phyloP scores from a whole-genome alignment of 2,888 invertebrate species.

The Eilema caniola region DNA sequence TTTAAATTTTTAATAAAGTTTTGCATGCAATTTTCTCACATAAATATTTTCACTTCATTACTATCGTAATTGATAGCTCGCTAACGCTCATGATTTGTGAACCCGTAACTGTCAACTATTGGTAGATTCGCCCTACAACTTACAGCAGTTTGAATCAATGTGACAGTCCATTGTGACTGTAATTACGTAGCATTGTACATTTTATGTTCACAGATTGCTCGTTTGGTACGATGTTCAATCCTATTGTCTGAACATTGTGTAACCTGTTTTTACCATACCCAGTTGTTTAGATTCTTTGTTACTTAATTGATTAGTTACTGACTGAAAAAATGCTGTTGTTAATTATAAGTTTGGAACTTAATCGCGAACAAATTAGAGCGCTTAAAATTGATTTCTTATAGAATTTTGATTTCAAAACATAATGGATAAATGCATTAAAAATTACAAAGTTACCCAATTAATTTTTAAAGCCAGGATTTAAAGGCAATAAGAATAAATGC shows the following conservation, averaged over 20 bases:
- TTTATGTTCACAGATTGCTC: slow-evolving; percentile 68
- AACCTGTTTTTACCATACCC: slow-evolving; percentile 49
- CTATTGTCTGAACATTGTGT: slow-evolving; percentile 48
- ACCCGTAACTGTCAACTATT: slow-evolving; percentile 58
- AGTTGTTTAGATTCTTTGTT: slow-evolving; percentile 7
- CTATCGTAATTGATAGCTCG: slow-evolving; percentile 35
- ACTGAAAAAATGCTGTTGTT: neutral
- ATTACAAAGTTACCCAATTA: neutral
- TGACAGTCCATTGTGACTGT: slow-evolving; percentile 80
- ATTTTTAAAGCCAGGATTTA: neutral
- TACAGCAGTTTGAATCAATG: slow-evolving; percentile 71
- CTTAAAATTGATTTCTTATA: neutral
- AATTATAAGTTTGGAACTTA: neutral
- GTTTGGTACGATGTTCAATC: slow-evolving; percentile 49
- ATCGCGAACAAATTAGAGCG: neutral
- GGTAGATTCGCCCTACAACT: slow-evolving; percentile 67
- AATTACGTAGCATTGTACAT: slow-evolving; percentile 82
- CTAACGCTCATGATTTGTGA: slow-evolving; percentile 36
- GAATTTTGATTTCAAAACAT: too few relatives aligned
- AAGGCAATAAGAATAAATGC: neutral
- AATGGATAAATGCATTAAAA: too few relatives aligned
- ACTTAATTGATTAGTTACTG: neutral
- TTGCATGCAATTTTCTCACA: too few relatives aligned
- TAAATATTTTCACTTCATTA: too few relatives aligned
- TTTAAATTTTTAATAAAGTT: too few relatives aligned